Conservation (phyloP, 2,888 invertebrate genomes). For the Osmoderma eremita region DNA sequence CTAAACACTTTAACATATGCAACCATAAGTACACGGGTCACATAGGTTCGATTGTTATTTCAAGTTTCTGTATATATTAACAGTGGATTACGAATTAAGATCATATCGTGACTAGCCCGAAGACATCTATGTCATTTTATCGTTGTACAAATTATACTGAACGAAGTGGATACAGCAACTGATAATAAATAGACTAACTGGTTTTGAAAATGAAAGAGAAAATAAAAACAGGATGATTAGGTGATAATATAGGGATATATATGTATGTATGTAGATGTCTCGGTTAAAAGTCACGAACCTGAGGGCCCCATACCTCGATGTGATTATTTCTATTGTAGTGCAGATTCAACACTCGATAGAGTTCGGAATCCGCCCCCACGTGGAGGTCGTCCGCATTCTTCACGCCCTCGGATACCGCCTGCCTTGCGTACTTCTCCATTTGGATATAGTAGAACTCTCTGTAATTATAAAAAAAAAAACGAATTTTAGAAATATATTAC, state of each 20-base stretch:
- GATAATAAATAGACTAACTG: conserved; percentile 14
- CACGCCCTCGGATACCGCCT: conserved; percentile 96
- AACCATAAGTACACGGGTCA: too few species aligned
- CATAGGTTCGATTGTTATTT: too few species aligned
- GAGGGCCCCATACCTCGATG: conserved; percentile 86
- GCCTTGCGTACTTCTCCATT: conserved; percentile 99
- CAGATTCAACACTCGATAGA: conserved; percentile 96
- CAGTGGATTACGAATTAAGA: not conserved
- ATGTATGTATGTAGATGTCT: conserved; percentile 56
- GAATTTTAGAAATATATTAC: too few species aligned
- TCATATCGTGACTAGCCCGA: conserved; percentile 40
- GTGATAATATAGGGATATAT: conserved; percentile 23
- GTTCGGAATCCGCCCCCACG: conserved; percentile 95
- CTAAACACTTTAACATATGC: too few species aligned
- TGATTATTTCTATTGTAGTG: conserved; percentile 98
- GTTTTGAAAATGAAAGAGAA: conserved; percentile 35
- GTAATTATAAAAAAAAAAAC: conserved; percentile 58
- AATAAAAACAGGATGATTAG: conserved; percentile 38
- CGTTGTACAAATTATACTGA: too few species aligned
- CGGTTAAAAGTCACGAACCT: conserved; percentile 68
- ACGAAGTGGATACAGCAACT: conserved; percentile 5
- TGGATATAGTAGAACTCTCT: conserved; percentile 99
- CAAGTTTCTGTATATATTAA: not conserved
- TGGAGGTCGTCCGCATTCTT: conserved; percentile 92
- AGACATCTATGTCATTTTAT: conserved; percentile 38